A percentile compares a stretch with the other conserved stretches of the same genome.
Conservation (phyloP, 2,797 vertebrate species). For the Gorsachius magnificus region DNA sequence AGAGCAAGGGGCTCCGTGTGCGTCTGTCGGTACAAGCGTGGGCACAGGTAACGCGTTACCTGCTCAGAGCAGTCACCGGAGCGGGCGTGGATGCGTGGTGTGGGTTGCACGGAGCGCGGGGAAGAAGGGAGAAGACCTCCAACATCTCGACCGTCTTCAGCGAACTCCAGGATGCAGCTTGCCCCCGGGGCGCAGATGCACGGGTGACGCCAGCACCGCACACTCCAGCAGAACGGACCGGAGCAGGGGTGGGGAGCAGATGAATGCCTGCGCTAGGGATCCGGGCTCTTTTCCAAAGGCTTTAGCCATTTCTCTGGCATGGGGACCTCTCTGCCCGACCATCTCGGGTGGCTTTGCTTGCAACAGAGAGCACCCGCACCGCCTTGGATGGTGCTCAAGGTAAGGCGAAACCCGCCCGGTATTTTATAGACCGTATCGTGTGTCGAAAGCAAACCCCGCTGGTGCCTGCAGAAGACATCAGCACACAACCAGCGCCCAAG, state of each 20-base stretch:
- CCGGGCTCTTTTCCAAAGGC: neutral
- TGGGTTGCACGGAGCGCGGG: neutral
- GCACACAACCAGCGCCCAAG: neutral
- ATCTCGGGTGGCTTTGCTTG: neutral
- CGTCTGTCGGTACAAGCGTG: fast-evolving
- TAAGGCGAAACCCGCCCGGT: neutral
- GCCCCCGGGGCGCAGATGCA: fast-evolving
- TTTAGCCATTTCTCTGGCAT: neutral
- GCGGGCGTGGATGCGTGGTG: fast-evolving
- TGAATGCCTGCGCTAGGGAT: fast-evolving
- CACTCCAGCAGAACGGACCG: neutral
- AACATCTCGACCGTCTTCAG: fast-evolving
- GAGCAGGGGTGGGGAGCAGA: neutral
- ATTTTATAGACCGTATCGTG: neutral
- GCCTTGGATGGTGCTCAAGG: neutral
- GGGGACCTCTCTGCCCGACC: neutral
- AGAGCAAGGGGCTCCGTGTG: fast-evolving
- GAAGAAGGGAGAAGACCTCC: neutral
- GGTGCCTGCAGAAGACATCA: neutral
- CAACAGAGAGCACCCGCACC: fast-evolving
- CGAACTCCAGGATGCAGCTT: fast-evolving
- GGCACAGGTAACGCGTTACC: fast-evolving
- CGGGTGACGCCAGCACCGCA: fast-evolving
- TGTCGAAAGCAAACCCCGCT: neutral
- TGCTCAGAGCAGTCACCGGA: neutral